phyloP scores from a whole-genome alignment of 2,113 vertebrate genomes.

The Noturus placidus region DNA sequence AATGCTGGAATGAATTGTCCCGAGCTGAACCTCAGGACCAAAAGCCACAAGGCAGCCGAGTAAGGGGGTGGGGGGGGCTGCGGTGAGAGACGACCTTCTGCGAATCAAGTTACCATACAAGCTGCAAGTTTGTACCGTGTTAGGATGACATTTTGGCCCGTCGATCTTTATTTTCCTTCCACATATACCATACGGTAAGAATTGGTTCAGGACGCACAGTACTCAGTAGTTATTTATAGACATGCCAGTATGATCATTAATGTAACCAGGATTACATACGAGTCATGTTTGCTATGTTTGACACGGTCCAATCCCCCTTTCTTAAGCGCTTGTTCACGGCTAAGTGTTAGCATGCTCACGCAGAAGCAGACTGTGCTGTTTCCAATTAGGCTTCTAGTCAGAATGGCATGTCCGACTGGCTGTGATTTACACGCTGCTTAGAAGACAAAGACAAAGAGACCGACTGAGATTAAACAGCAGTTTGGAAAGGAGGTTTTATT shows the following conservation, averaged over 20 bases:
- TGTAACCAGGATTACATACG: constrained; percentile 18
- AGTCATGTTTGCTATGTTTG: constrained; percentile 19
- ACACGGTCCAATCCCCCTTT: constrained; percentile 28
- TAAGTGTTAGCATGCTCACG: constrained; percentile 8
- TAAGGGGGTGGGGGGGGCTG: too few relatives aligned
- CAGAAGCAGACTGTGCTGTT: constrained; percentile 45
- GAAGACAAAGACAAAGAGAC: constrained; percentile 12
- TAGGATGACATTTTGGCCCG: background rate
- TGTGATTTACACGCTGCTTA: constrained; percentile 41
- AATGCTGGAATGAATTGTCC: constrained; percentile 10
- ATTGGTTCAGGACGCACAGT: background rate
- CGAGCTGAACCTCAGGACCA: constrained; percentile 29
- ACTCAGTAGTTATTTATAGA: constrained; percentile 12
- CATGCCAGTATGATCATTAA: constrained; percentile 20
- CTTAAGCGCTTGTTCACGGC: constrained; percentile 4
- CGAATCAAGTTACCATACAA: background rate
- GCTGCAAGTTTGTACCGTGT: background rate
- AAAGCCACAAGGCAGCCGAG: background rate
- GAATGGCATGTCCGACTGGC: constrained; percentile 52
- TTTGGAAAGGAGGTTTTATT: background rate
- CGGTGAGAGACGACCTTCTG: too few relatives aligned
- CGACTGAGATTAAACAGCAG: constrained; percentile 11
- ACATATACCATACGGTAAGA: background rate
- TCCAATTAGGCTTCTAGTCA: constrained; percentile 54
- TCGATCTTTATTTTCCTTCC: background rate